Base-by-base conservation (phyloP, 2,888 invertebrate genomes). In the Drosophila mercatorum region DNA sequence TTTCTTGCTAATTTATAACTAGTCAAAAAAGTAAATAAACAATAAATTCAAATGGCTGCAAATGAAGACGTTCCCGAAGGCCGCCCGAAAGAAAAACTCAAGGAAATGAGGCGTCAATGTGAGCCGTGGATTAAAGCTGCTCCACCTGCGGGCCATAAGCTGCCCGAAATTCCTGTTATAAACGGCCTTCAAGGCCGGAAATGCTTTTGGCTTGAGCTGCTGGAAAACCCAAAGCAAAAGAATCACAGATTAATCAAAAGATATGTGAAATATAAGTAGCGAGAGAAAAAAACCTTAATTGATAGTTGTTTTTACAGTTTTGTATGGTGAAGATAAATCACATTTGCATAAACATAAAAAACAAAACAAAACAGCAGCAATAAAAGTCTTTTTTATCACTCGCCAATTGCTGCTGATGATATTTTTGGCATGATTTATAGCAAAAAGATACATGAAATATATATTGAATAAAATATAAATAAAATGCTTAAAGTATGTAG, bases 1-100 rank as follows among this genome's bases (percentile, higher is more conserved):
- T 73, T 76, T 76, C 62, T 76, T 69, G 73, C 59, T 76, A 62
- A 66, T 73, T 73, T 66, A 63, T 55, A 73, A 53, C 69, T 66
- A 66, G 62, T 60, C 73, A 61, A 63, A 76, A 71, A 62, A 47
- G 41, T 28, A 43, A 52, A 38, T 31, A 64, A 65, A 61, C 22
- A 46, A 55, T 31, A 31, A 62, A 55, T 41, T 31, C 14, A 41
- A 57, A 36, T 40, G 10, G 26, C 49, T 1, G 38, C 31, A 67
- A 55, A 67, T 67, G 41, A 53, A 63, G 55, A 56, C 60, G 72
- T 63, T 64, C 3, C 1, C 14, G 52, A 67, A 59, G 68, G 68
- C 52, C 66, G 40, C 11, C 10, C 41, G 55, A 49, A 10, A 31
- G 31, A 63, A 73, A 63, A 63, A 57, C 22, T 36, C 53, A 49